Conservation (phyloP, 2,113 vertebrate species). For the Capreolus pygargus region DNA sequence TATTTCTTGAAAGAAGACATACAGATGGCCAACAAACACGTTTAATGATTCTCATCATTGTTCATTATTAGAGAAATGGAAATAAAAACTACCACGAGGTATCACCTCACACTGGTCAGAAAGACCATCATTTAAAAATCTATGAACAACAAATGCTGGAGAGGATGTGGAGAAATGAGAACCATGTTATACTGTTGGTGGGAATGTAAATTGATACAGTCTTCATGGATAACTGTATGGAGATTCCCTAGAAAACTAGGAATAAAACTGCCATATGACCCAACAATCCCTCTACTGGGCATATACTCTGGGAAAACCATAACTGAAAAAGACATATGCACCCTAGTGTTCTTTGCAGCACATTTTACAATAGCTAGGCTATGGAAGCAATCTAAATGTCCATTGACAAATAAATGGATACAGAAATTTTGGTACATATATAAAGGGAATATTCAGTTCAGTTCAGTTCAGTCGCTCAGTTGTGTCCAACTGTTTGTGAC, state of each 20-base stretch:
- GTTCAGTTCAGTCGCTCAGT: background rate
- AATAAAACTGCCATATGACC: background rate
- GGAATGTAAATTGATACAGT: background rate
- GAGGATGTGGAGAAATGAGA: background rate
- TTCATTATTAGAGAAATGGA: background rate
- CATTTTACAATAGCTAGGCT: background rate
- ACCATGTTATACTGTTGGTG: background rate
- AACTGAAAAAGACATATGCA: background rate
- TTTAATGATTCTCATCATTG: accelerated
- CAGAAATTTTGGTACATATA: background rate
- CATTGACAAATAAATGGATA: background rate
- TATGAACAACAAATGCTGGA: background rate
- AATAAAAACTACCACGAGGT: background rate
- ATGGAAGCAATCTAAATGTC: background rate
- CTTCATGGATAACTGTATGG: background rate
- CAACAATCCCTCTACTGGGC: background rate
- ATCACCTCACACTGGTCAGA: background rate
- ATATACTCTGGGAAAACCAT: background rate
- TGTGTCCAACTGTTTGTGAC: accelerated
- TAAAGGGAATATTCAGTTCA: background rate
- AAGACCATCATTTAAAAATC: background rate
- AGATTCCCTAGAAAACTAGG: background rate
- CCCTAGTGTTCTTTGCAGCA: background rate
- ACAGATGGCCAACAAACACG: background rate
- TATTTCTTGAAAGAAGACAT: background rate